A percentile compares a stretch with the other conserved stretches of the same genome.
phyloP scores from a whole-genome alignment of 2,797 vertebrate genomes.

The Pseudotriccus pelzelni region DNA sequence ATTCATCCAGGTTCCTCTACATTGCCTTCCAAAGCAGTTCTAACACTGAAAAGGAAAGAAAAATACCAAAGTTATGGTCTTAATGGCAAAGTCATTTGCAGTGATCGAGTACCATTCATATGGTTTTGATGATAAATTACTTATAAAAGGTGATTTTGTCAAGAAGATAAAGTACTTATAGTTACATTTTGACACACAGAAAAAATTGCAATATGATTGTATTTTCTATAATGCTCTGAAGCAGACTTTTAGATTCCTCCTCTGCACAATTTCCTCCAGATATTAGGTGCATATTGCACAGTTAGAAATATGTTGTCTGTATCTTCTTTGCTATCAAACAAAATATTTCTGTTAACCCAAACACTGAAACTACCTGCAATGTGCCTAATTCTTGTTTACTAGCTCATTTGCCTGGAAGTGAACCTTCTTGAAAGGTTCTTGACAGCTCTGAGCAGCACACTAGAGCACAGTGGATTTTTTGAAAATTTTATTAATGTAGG shows the following conservation, averaged over 20 bases:
- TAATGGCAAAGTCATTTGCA: conserved; percentile 68
- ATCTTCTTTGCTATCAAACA: neutral
- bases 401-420: neutral
- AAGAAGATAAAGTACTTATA: conserved; percentile 61
- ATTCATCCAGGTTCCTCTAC: conserved; percentile 43
- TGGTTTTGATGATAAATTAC: conserved; percentile 64
- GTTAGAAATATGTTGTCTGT: neutral
- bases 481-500: neutral
- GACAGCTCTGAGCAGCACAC: neutral
- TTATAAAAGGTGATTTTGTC: conserved; percentile 60
- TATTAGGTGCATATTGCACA: neutral
- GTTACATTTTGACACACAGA: conserved; percentile 63
- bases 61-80: conserved; percentile 50
- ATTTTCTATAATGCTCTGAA: conserved; percentile 52
- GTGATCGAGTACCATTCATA: conserved; percentile 64
- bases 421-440: neutral
- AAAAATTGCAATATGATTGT: conserved; percentile 47
- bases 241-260: neutral
- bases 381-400: neutral
- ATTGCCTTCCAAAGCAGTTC: conserved; percentile 44
- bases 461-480: neutral
- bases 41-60: conserved; percentile 43
- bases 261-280: neutral
- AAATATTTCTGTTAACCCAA: neutral
- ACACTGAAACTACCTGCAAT: neutral